A percentile compares a stretch with the other conserved stretches of the same genome.
These are phyloP conservation scores for Heterohyrax brucei DNA, from an alignment of 2,797 vertebrate species.

Conservation along the genomic window DNA sequence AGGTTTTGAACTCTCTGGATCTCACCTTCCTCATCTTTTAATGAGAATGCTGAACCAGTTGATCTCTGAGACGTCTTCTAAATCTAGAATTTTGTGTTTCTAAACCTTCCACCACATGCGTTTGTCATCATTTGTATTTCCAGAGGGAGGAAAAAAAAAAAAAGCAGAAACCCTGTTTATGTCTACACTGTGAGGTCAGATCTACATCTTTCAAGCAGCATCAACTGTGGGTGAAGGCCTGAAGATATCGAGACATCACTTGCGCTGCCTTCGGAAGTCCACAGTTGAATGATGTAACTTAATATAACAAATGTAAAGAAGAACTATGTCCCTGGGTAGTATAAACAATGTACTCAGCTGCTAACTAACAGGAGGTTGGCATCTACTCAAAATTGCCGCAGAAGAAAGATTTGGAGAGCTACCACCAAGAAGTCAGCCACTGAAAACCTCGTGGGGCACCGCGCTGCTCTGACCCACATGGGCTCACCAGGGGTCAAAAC, in stretches of 20 bases:
- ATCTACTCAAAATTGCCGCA: background rate
- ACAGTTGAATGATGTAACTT: background rate
- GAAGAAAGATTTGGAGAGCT: background rate
- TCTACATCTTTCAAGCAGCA: background rate
- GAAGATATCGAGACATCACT: background rate
- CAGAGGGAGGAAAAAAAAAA: background rate
- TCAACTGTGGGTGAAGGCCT: background rate
- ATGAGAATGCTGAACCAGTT: background rate
- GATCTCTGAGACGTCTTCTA: constrained; percentile 38
- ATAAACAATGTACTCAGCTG: background rate
- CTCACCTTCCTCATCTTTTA: constrained; percentile 5
- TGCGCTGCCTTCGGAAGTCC: background rate
- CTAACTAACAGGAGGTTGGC: background rate
- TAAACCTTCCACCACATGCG: background rate
- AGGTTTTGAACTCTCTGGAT: background rate
- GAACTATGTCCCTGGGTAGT: background rate
- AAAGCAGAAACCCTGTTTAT: constrained; percentile 12
- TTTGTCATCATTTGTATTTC: background rate
- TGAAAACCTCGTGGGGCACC: background rate
- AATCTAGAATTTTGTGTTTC: background rate
- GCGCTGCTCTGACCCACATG: background rate
- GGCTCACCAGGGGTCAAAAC: background rate
- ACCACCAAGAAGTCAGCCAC: no score
- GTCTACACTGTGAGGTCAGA: background rate
- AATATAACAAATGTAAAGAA: background rate